Evolutionary conservation across 2,797 vertebrate genomes (phyloP).

Genomic region (Scarus forsteni): DNA sequence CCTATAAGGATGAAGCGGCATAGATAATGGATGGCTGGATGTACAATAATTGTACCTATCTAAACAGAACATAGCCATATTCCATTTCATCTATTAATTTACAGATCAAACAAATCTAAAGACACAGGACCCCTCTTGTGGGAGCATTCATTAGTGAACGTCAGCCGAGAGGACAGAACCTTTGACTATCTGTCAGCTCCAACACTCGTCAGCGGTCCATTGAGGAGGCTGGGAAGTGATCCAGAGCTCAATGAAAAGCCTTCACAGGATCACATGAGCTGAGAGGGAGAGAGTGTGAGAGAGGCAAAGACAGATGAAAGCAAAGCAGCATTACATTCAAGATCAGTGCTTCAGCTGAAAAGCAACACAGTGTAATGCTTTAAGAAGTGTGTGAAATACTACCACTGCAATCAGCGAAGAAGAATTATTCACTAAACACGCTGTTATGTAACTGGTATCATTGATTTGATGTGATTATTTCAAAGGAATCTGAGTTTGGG

Average conservation of each 20-base stretch:
- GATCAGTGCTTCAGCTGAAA: constrained; percentile 23
- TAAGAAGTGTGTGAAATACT: constrained; percentile 25
- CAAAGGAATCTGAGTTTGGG: constrained; percentile 38
- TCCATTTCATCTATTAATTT: not conserved
- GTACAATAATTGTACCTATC: too few relatives aligned
- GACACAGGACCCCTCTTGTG: constrained; percentile 29
- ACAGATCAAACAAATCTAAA: constrained; percentile 13
- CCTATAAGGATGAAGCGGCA: too few relatives aligned
- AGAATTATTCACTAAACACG: constrained; percentile 15
- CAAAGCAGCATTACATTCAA: constrained; percentile 42
- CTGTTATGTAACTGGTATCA: constrained; percentile 23
- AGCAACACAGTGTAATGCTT: constrained; percentile 4
- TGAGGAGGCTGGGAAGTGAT: constrained; percentile 70
- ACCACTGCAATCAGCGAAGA: constrained; percentile 14
- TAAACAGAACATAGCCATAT: constrained; percentile 7
- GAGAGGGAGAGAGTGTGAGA: not conserved
- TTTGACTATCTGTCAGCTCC: constrained; percentile 71
- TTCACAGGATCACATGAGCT: constrained; percentile 63
- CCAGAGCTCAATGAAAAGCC: constrained; percentile 77
- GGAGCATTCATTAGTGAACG: constrained; percentile 54
- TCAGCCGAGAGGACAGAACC: constrained; percentile 58
- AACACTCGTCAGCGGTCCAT: constrained; percentile 62
- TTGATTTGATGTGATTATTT: constrained; percentile 53
- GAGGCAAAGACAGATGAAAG: constrained; percentile 43
- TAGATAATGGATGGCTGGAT: too few relatives aligned